Conservation (phyloP, 1,140 invertebrate genomes). For the Orius insidiosus region DNA sequence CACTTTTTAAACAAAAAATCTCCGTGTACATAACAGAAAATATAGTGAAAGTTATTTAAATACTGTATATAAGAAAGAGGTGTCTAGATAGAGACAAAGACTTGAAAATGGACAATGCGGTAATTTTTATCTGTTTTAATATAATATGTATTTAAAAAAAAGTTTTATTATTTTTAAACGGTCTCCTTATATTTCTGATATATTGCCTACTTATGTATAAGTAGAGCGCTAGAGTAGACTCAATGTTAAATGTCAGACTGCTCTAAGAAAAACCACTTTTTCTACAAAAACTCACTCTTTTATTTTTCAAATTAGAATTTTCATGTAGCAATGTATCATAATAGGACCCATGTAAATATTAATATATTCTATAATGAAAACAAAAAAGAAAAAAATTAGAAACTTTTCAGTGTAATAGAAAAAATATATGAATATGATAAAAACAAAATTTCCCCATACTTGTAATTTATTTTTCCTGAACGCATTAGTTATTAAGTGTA, state of each 20-base stretch:
- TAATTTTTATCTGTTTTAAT: conserved; percentile 10
- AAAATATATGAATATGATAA: neutral
- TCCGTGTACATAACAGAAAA: conserved; percentile 8
- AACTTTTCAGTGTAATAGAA: conserved; percentile 12
- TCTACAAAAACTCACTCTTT: conserved; percentile 1
- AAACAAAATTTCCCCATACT: neutral
- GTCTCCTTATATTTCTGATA: neutral
- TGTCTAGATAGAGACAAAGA: conserved; percentile 5
- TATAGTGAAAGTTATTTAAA: conserved; percentile 2
- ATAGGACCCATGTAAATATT: conserved; percentile 3
- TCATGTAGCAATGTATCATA: neutral
- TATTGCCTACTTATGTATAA: conserved; percentile 1
- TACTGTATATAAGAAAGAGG: conserved; percentile 6
- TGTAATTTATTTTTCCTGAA: conserved; percentile 6
- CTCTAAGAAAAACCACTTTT: conserved; percentile 6
- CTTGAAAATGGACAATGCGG: conserved; percentile 8
- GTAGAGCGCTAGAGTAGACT: conserved; percentile 2
- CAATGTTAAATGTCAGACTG: conserved; percentile 6
- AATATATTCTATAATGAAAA: neutral
- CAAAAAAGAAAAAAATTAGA: conserved; percentile 4
- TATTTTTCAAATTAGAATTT: neutral
- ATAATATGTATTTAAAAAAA: neutral
- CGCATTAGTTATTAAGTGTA: neutral
- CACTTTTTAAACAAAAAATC: neutral
- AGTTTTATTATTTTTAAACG: neutral